Conservation (phyloP, 2,888 invertebrate genomes). For the Eupithecia insigniata region DNA sequence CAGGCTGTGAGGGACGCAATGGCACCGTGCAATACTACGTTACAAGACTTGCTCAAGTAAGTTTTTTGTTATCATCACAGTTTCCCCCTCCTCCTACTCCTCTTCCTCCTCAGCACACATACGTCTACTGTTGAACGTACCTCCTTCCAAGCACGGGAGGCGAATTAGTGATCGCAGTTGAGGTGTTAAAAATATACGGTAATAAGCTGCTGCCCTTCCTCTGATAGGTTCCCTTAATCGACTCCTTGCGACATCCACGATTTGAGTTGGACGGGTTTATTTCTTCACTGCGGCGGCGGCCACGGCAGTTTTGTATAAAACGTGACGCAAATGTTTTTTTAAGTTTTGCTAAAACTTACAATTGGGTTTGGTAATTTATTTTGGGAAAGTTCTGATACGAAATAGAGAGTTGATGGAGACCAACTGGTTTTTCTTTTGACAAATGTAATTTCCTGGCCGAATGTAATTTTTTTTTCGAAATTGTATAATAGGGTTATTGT, state of each 20-base stretch:
- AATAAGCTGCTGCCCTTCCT: too few species aligned
- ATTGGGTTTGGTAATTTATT: too few species aligned
- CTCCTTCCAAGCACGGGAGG: too few species aligned
- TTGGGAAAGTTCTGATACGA: too few species aligned
- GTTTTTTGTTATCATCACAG: background rate
- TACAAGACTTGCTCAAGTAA: conserved; percentile 77
- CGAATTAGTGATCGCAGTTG: background rate
- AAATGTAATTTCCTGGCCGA: too few species aligned
- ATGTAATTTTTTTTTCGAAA: background rate
- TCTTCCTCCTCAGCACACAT: background rate
- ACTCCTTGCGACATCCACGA: background rate
- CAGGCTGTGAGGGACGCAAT: conserved; percentile 78
- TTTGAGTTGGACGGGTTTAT: background rate
- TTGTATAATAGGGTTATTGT: background rate
- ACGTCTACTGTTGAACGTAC: background rate
- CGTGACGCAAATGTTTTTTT: too few species aligned
- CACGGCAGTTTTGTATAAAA: too few species aligned
- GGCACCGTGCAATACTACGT: conserved; percentile 67
- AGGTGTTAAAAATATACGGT: background rate
- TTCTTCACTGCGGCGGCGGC: background rate
- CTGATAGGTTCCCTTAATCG: too few species aligned
- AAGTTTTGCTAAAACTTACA: too few species aligned
- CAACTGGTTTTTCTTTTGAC: too few species aligned
- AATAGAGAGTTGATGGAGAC: too few species aligned
- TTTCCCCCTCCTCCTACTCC: too few species aligned